Percentiles rank a stretch among this genome's conserved stretches.
Evolutionary conservation across 2,113 vertebrate genomes (phyloP).

Genomic region (Leuciscus idus): DNA sequence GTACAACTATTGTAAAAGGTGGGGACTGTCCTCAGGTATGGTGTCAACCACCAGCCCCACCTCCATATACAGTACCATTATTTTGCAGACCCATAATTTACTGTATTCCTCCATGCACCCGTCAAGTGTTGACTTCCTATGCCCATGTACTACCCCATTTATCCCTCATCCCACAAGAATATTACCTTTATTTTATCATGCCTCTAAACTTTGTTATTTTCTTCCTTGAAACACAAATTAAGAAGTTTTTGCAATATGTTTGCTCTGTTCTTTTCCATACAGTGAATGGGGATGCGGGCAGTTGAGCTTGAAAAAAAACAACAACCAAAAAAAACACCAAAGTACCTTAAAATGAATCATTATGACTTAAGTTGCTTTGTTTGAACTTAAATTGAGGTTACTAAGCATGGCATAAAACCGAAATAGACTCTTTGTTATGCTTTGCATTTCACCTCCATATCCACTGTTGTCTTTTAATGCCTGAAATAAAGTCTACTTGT

Average conservation of each 20-base stretch:
- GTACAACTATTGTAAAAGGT: constrained; percentile 63
- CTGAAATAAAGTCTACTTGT: background rate
- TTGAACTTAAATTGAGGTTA: background rate
- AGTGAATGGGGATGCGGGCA: background rate
- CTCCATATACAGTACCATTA: constrained; percentile 48
- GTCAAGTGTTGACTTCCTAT: background rate
- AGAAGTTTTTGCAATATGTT: background rate
- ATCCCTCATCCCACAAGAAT: background rate
- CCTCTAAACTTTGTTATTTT: background rate
- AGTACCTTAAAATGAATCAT: background rate
- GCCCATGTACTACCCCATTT: background rate
- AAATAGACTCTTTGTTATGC: background rate
- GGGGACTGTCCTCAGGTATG: constrained; percentile 61
- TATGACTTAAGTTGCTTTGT: background rate
- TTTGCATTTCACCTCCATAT: constrained; percentile 19
- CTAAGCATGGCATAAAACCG: background rate
- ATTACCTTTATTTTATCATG: background rate
- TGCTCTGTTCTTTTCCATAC: background rate
- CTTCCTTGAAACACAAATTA: background rate
- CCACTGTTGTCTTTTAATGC: constrained; percentile 2
- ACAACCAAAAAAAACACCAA: background rate
- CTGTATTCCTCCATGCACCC: constrained; percentile 6
- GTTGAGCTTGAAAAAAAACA: background rate
- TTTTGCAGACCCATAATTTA: constrained; percentile 25
- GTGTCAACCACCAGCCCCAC: constrained; percentile 54